phyloP scores from a whole-genome alignment of 1,140 invertebrate species.

The Drosophila littoralis region DNA sequence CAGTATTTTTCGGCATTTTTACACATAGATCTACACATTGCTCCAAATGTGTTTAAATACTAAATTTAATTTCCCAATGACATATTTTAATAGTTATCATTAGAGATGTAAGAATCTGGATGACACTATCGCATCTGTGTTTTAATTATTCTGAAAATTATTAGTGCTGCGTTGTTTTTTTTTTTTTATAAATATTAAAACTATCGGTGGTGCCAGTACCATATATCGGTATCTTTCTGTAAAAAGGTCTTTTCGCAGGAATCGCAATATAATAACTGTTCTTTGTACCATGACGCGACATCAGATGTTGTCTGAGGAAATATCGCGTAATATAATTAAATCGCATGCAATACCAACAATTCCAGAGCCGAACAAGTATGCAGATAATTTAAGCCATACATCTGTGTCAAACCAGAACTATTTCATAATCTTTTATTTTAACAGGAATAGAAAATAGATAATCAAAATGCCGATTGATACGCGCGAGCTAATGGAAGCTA shows the following conservation, averaged over 20 bases:
- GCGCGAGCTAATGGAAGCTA: slow-evolving; percentile 75
- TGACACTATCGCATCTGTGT: too few species aligned
- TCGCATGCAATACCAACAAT: background rate
- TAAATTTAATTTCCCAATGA: background rate
- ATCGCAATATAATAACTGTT: slow-evolving; percentile 1
- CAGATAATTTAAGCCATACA: too few species aligned
- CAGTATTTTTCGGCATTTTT: slow-evolving; percentile 15
- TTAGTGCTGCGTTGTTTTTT: too few species aligned
- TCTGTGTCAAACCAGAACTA: background rate
- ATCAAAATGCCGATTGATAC: slow-evolving; percentile 74
- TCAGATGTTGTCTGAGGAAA: background rate
- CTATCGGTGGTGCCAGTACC: too few species aligned
- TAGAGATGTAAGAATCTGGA: too few species aligned
- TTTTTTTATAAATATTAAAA: too few species aligned
- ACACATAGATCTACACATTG: background rate
- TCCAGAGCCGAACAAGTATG: background rate
- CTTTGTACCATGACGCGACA: slow-evolving; percentile 30
- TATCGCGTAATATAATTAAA: background rate
- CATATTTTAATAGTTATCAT: background rate
- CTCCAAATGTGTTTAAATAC: too few species aligned
- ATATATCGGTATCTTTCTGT: slow-evolving; percentile 16
- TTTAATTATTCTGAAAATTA: too few species aligned
- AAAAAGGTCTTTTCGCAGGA: background rate
- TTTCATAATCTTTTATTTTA: background rate
- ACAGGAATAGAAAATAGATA: background rate